Base-by-base conservation (phyloP, 1,140 invertebrate genomes). In the Cydia strobilella region DNA sequence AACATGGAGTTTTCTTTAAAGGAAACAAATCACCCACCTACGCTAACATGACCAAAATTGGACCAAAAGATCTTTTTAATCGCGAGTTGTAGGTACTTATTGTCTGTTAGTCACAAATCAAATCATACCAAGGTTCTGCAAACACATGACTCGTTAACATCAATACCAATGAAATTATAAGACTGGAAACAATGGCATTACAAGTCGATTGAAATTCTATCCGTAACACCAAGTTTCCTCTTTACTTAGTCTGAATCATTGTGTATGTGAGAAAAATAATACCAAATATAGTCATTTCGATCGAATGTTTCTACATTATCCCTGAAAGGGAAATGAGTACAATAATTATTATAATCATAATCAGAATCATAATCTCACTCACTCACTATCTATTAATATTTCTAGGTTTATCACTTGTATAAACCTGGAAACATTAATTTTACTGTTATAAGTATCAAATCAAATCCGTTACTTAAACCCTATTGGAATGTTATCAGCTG, bases 21-120 rank as follows among this genome's bases (percentile, higher is more conserved):
- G 23, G 18, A 59, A 18, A 39, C 65, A 69, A 69, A 69, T 35
- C 35, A 69, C 15, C 65, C 35, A 69, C 65, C 65, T 69, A 69
- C 65, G n/a, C 10, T 35, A 65, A 31, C 10, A 42, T 69, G n/a
- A 12, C 65, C 31, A 9, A 39, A 39, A 39, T 39, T 39, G 35
- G 9, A 9, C 35, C 35, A 69, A 35, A 66, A 35, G 4, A 15
- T 31, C 5, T 35, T 42, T 35, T 69, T 2, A 65, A 51, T 51
- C 15, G 1, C 15, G 48, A 51, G 13, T 18, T 51, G 48, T 54
- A 54, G n/a, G n/a, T n/a, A n/a, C n/a, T 18, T 69, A 42, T 35
- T 69, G 18, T 65, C n/a, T n/a, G 63, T 69, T 59, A 59, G 18
- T 59, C 54, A 59, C 54, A 23, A 59, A 23, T 59, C 54, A 23